Evolutionary conservation across 1,140 invertebrate species (phyloP).

Genomic region (Heliconius hewitsoni): DNA sequence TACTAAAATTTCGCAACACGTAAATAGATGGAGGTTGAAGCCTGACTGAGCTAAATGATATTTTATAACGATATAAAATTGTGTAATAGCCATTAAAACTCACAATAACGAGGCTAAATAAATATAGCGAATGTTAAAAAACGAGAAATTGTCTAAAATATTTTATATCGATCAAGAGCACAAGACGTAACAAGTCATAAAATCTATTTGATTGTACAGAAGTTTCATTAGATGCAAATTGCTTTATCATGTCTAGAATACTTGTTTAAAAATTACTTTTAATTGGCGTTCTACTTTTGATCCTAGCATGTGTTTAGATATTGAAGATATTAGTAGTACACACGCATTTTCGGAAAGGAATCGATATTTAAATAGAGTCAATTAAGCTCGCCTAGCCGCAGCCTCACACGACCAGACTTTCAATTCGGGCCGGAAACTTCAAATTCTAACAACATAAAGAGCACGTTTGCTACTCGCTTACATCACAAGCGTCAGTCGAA

Average conservation of each 20-base stretch:
- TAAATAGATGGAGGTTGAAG: conserved; percentile 2
- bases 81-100: background rate
- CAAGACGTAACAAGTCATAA: conserved; percentile 24
- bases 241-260: conserved; percentile 32
- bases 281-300: conserved; percentile 31
- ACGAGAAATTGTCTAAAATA: conserved; percentile 14
- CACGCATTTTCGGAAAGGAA: conserved; percentile 38
- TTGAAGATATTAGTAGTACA: conserved; percentile 4
- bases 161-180: background rate
- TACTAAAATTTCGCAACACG: background rate
- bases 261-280: conserved; percentile 28
- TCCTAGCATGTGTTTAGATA: background rate
- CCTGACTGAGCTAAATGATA: conserved; percentile 4
- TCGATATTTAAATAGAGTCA: conserved; percentile 40
- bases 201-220: conserved; percentile 23
- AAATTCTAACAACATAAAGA: conserved; percentile 74
- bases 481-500: conserved; percentile 60
- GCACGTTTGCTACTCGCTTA: conserved; percentile 73
- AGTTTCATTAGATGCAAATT: conserved; percentile 33
- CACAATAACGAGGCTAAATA: conserved; percentile 17
- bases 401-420: conserved; percentile 31
- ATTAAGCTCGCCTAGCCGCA: conserved; percentile 20
- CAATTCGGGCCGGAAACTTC: conserved; percentile 73
- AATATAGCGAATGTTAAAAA: conserved; percentile 14
- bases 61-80: conserved; percentile 14